These are phyloP conservation scores for Caenorhabditis becei DNA, from an alignment of 2,888 invertebrate genomes.

Conservation along the genomic window DNA sequence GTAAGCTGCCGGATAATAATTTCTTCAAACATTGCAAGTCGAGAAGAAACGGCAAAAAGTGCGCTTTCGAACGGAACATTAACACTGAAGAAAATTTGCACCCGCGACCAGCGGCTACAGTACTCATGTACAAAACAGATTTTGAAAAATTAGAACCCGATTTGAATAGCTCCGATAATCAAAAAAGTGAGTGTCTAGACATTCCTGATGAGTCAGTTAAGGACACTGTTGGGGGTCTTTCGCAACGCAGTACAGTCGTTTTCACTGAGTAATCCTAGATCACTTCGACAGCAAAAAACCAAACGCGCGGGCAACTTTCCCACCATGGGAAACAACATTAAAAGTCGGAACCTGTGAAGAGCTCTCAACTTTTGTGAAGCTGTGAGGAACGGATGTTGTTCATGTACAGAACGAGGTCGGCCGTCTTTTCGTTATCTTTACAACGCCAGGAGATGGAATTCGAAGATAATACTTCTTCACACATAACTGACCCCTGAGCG, in stretches of 20 bases:
- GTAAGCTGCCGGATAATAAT: conserved; percentile 57
- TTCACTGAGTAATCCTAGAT: no score
- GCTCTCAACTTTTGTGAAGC: not conserved
- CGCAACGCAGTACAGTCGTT: no score
- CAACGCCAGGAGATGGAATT: conserved; percentile 30
- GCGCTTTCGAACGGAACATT: conserved; percentile 51
- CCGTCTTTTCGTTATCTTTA: conserved; percentile 15
- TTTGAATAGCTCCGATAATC: no score
- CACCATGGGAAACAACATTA: no score
- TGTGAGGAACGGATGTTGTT: not conserved
- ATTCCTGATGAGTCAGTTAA: no score
- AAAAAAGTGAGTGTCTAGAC: no score
- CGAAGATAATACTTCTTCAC: conserved; percentile 34
- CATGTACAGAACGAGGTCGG: conserved; percentile 17
- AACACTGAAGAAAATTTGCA: not conserved
- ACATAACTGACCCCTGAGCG: conserved; percentile 17
- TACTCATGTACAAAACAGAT: no score
- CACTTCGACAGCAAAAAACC: no score
- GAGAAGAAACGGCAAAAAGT: conserved; percentile 36
- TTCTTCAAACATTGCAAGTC: conserved; percentile 37
- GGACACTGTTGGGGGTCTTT: no score
- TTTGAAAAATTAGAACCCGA: no score
- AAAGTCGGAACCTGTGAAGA: not conserved
- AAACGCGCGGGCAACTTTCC: no score
- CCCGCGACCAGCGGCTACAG: not conserved